Percentiles rank a stretch among this genome's conserved stretches.
Conservation (phyloP, 30 jellyfish, hydroid and myxozoan species). For the Clytia hemisphaerica region DNA sequence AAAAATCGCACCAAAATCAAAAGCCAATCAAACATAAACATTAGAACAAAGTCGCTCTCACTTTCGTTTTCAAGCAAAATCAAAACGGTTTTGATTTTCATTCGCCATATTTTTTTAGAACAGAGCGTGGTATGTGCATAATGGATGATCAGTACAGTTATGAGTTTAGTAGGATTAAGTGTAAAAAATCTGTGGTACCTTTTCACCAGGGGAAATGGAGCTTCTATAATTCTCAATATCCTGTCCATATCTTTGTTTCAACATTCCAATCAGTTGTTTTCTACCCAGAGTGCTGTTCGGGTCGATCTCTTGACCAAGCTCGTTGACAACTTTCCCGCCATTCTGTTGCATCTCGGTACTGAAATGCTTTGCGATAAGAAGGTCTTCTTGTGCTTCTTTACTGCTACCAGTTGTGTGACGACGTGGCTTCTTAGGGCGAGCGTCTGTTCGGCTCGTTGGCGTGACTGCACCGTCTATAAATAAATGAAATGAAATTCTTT, state of each 20-base stretch:
- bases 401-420: conserved; percentile 94
- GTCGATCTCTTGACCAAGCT: conserved; percentile 35
- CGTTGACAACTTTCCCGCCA: neutral
- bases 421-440: conserved; percentile 72
- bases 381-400: conserved; percentile 65
- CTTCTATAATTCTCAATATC: conserved; percentile 74
- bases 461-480: too few relatives aligned
- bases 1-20: too few relatives aligned
- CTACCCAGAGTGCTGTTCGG: conserved; percentile 64
- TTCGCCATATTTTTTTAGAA: too few relatives aligned
- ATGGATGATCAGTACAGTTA: too few relatives aligned
- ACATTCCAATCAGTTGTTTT: conserved; percentile 68
- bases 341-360: conserved; percentile 33
- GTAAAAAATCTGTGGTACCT: neutral
- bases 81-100: too few relatives aligned
- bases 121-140: too few relatives aligned
- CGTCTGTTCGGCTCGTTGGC: too few relatives aligned
- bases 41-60: too few relatives aligned
- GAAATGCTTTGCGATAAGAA: conserved; percentile 61
- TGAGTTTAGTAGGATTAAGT: neutral
- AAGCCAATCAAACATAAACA: too few relatives aligned
- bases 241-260: conserved; percentile 83
- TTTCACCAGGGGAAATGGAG: neutral
- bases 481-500: too few relatives aligned
- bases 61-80: too few relatives aligned